Evolutionary conservation across 2,888 invertebrate genomes (phyloP).

Genomic region (Oxytorus armatus): DNA sequence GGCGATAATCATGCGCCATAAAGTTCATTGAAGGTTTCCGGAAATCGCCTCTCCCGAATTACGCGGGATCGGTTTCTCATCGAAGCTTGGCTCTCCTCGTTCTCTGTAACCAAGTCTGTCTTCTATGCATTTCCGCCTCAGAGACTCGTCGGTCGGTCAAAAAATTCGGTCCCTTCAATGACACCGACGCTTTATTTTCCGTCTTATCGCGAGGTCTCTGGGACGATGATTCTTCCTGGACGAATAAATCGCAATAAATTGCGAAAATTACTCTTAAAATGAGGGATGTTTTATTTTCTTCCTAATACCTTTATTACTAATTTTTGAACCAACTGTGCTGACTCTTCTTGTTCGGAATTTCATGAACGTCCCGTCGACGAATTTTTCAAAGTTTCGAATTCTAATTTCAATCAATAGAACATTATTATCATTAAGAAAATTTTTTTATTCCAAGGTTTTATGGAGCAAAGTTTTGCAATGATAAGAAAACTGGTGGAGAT

Average conservation of each 20-base stretch:
- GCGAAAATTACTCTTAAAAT: background rate
- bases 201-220: constrained; percentile 21
- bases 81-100: constrained; percentile 67
- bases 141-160: constrained; percentile 71
- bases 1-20: constrained; percentile 83
- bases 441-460: background rate
- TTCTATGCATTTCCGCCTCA: constrained; percentile 69
- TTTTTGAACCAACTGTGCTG: constrained; percentile 9
- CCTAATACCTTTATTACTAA: constrained; percentile 1
- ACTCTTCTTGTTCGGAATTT: constrained; percentile 13
- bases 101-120: constrained; percentile 72
- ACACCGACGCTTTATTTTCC: constrained; percentile 32
- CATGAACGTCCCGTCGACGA: constrained; percentile 13
- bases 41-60: constrained; percentile 76
- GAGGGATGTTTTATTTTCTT: background rate
- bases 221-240: constrained; percentile 36
- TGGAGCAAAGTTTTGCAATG: no score
- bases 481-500: background rate
- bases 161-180: constrained; percentile 54
- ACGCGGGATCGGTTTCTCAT: constrained; percentile 70
- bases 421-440: background rate
- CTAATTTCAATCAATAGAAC: constrained; percentile 13
- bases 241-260: background rate
- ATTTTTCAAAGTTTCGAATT: constrained; percentile 14
- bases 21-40: constrained; percentile 79